Evolutionary conservation across 92 coral and sea anemone species (phyloP), one percentile per base, ranked within the genome.

Genomic region (Palythoa grandis): DNA sequence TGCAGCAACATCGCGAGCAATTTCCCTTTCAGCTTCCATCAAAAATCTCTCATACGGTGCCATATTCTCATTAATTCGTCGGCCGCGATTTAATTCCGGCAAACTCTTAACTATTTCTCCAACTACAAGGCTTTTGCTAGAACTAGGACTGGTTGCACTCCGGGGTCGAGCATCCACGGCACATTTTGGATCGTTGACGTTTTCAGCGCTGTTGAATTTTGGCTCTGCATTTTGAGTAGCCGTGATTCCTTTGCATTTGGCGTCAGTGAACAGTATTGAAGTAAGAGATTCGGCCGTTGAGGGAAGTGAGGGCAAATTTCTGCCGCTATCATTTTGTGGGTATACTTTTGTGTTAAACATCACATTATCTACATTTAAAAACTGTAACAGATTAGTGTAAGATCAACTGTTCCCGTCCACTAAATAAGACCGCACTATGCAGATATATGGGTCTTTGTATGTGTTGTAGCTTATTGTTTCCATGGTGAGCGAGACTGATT

Each of bases 41-140:
- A 80, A 24, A 67, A 80, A 80, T 17, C 85, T 66, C 57, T 80
- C 85, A 29, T 80, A 80, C 9, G 74, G 85, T 37, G 85, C 85
- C 85, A 80, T 80, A 17, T 65, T 80, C 14, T 80, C 74, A 24
- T 80, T 80, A 67, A 66, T 24, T 29, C 85, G 85, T 17, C 85
- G 58, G 23, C 85, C 85, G 23, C 74, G 63, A 48, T 80, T 80
- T 23, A 80, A 43, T 43, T 43, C 50, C 20, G 85, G 74, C 66
- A 67, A 22, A 13, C 74, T 80, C 25, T 63, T 35, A 22, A 12
- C 39, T 13, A 14, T 13, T 15, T 80, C 75, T 11, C 11, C 2
- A 16, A 1, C 25, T 3, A 15, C 47, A 24, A 65, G 11, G 6
- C 1, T 15, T 52, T 29, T 65, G 12, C 14, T 39, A 3, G 71